These are phyloP conservation scores for Pluvialis apricaria DNA, from an alignment of 2,113 vertebrate genomes.

Conservation along the genomic window DNA sequence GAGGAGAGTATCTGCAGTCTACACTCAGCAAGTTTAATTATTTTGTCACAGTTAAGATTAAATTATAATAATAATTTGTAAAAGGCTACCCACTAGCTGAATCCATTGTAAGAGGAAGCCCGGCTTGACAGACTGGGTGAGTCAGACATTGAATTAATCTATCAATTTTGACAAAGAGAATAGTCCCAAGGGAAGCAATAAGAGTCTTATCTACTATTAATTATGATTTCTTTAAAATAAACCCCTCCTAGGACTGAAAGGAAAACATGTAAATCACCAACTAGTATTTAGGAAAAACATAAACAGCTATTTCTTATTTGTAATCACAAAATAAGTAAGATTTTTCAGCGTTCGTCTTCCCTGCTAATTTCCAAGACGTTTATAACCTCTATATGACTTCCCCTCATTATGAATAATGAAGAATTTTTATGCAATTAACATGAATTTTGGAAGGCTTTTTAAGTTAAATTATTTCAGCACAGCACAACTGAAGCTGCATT, in stretches of 20 bases:
- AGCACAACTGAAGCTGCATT: background rate
- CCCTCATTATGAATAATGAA: background rate
- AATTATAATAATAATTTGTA: background rate
- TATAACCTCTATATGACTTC: background rate
- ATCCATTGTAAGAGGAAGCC: background rate
- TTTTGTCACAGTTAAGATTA: background rate
- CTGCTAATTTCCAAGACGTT: background rate
- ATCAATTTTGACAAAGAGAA: background rate
- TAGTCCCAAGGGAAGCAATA: background rate
- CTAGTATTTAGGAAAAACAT: background rate
- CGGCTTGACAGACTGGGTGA: fast-evolving
- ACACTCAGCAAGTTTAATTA: background rate
- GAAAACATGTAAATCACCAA: background rate
- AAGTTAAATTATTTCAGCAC: background rate
- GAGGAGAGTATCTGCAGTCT: background rate
- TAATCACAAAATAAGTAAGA: background rate
- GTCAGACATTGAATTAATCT: background rate
- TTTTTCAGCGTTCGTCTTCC: background rate
- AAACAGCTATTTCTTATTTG: background rate
- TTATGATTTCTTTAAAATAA: background rate
- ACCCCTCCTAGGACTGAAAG: background rate
- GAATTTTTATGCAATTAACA: background rate
- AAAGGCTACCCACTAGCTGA: background rate
- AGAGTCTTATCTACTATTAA: background rate
- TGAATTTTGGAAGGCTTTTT: background rate